Evolutionary conservation across 2,797 vertebrate genomes (phyloP), one percentile per base, ranked within the genome.

Genomic region (Ceyx erithaca): DNA sequence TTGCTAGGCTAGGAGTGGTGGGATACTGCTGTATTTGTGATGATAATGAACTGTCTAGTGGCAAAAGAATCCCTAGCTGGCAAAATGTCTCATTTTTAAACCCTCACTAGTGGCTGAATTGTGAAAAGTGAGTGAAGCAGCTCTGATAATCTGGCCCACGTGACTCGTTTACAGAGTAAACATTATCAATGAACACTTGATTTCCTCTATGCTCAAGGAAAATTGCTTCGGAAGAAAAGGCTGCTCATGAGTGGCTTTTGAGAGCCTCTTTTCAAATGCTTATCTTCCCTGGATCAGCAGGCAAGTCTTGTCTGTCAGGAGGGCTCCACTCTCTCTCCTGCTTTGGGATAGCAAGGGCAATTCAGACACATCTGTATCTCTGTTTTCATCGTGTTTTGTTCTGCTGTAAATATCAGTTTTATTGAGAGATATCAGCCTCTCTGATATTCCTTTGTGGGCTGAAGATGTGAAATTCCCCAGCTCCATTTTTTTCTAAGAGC

Each of bases 141-240:
- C 79, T 84, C 61, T 81, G 85, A 93, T 93, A 82, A 91, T 86
- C 70, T 90, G 87, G 80, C 89, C 63, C 66, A 52, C 70, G 70
- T 4, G 10, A 79, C 61, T 82, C 61, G 90, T 91, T 86, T 80
- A 77, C 57, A 91, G 81, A 90, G 85, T 76, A 77, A 92, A 86
- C 71, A 61, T 67, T 95, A 64, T 82, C 91, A 94, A 61, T 77
- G 80, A 94, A 71, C 83, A 55, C 83, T 94, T 92, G 83, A 85
- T 90, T 95, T 92, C 83, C 92, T 84, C 57, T 79, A 86, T 90
- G 87, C 83, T 92, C 80, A 62, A 92, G 83, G 58, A 95, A 91
- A 87, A 95, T 73, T 77, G 71, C 80, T 81, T 69, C 61, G 55
- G 82, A 92, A 87, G 67, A 80, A 87, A 90, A 85, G 78, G 11